phyloP scores from a whole-genome alignment of 2,113 vertebrate genomes.

The Tricholaema leucomelas region DNA sequence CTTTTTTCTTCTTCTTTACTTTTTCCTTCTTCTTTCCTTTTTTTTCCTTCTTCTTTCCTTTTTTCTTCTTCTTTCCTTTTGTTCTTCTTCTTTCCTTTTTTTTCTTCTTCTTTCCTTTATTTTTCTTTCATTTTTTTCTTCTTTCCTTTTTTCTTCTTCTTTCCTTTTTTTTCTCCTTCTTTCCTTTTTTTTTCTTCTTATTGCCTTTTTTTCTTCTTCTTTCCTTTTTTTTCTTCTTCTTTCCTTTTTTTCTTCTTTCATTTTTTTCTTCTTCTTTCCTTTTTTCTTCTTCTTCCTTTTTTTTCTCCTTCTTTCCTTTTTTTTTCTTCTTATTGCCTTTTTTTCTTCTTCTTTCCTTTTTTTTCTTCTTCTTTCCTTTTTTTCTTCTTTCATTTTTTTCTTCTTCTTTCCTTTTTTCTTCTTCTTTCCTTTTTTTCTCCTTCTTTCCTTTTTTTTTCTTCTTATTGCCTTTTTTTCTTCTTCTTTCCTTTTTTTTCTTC shows the following conservation, averaged over 20 bases:
- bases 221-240: background rate
- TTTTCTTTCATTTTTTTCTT: no score
- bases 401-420: background rate
- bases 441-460: constrained; percentile 26
- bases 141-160: no score
- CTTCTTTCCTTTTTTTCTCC: no score
- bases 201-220: no score
- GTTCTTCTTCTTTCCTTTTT: no score
- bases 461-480: background rate
- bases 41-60: no score
- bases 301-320: background rate
- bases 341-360: no score
- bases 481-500: no score
- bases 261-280: background rate
- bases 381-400: background rate
- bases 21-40: constrained; percentile 41
- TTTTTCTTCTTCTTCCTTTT: background rate
- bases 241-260: background rate
- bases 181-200: background rate
- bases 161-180: background rate
- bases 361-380: constrained; percentile 55
- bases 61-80: background rate
- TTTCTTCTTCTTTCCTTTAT: background rate
- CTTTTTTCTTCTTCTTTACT: no score
- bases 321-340: no score